phyloP scores from a whole-genome alignment of 1,140 invertebrate genomes.

The Zophobas morio region DNA sequence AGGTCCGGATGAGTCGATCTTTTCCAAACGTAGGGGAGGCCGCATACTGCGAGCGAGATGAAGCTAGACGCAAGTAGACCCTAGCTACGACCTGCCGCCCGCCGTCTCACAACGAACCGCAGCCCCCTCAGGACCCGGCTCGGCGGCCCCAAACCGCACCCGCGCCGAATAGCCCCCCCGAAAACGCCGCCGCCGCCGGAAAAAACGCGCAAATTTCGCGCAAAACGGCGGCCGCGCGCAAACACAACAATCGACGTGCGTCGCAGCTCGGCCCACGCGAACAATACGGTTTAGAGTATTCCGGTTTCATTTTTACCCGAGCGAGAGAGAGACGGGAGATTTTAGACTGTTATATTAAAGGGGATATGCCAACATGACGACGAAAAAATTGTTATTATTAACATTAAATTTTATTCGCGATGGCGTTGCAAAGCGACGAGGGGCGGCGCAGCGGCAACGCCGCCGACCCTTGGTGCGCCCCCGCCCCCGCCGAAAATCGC shows the following conservation, averaged over 20 bases:
- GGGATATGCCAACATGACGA: slow-evolving; percentile 51
- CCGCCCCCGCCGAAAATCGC: not conserved
- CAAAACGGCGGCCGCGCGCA: slow-evolving; percentile 3
- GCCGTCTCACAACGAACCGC: slow-evolving; percentile 5
- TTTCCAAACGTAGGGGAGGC: slow-evolving; percentile 58
- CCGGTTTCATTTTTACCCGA: slow-evolving; percentile 55
- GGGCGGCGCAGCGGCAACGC: not conserved
- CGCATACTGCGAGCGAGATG: slow-evolving; percentile 49
- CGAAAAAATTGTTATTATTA: slow-evolving; percentile 36
- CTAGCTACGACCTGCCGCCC: slow-evolving; percentile 52
- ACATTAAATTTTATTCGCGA: slow-evolving; percentile 25
- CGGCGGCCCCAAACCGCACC: not conserved
- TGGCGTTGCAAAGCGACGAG: slow-evolving; percentile 5
- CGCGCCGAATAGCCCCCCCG: not conserved
- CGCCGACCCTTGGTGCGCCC: not conserved
- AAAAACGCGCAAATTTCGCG: slow-evolving; percentile 5
- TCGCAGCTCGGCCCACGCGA: slow-evolving; percentile 41
- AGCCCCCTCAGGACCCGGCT: not conserved
- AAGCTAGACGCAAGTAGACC: slow-evolving; percentile 46
- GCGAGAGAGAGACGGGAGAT: slow-evolving; percentile 54
- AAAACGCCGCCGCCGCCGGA: not conserved
- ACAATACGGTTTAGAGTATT: slow-evolving; percentile 56
- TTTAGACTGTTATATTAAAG: slow-evolving; percentile 62
- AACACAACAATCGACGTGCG: slow-evolving; percentile 52
- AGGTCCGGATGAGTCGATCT: slow-evolving; percentile 64